Conservation (phyloP, 64 coral and sea anemone species). For the Orbicella faveolata region DNA sequence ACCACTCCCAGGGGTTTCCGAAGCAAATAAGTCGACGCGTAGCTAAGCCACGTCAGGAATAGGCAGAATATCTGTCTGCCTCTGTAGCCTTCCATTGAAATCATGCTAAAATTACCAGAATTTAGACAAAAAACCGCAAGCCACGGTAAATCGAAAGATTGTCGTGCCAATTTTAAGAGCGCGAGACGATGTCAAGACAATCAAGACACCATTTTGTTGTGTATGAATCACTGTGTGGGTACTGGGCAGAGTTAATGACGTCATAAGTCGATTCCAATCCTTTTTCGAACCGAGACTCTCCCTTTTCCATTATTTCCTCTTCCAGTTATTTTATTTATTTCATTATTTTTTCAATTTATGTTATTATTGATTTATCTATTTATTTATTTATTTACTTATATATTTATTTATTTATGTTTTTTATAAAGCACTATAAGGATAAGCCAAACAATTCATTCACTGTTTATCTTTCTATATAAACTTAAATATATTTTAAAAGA, state of each 20-base stretch:
- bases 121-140: not conserved
- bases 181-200: not conserved
- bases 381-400: no score
- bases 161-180: not conserved
- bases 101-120: not conserved
- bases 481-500: no score
- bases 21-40: slow-evolving; percentile 92
- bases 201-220: not conserved
- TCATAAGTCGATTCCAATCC: not conserved
- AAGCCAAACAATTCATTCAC: no score
- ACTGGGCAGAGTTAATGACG: not conserved
- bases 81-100: slow-evolving; percentile 17
- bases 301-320: no score
- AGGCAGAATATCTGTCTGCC: slow-evolving; percentile 77
- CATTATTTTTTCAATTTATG: no score
- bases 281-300: no score
- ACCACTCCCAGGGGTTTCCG: slow-evolving; percentile 95
- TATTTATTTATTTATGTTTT: no score
- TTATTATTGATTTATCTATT: no score
- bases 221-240: not conserved
- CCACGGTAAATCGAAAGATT: not conserved
- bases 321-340: no score
- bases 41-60: slow-evolving; percentile 76
- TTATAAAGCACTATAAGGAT: no score
- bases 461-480: no score